Percentiles rank a stretch among this genome's conserved stretches.
phyloP scores from a whole-genome alignment of 2,797 vertebrate species.

The Perodicticus potto region DNA sequence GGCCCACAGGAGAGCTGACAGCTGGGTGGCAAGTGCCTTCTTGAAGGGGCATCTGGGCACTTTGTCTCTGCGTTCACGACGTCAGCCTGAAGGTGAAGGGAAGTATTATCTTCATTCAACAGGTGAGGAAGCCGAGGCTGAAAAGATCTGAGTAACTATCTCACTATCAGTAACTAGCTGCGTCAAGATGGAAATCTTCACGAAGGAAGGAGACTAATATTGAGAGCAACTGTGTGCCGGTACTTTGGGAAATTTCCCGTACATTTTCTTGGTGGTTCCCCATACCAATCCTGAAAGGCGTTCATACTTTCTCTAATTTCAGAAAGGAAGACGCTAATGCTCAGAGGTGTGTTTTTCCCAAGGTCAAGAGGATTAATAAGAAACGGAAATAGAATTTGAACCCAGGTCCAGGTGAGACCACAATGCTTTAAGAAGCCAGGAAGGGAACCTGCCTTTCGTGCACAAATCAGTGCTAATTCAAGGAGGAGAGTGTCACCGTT shows the following conservation, averaged over 20 bases:
- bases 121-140: neutral
- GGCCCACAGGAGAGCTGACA: neutral
- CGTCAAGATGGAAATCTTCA: neutral
- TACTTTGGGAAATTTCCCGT: neutral
- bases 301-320: neutral
- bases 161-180: neutral
- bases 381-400: constrained; percentile 30
- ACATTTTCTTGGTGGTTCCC: neutral
- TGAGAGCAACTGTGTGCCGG: neutral
- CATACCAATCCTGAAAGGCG: neutral
- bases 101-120: neutral
- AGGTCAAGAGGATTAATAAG: neutral
- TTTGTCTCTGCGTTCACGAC: neutral
- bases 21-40: neutral
- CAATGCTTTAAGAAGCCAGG: neutral
- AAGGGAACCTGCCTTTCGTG: neutral
- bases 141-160: neutral
- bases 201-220: neutral
- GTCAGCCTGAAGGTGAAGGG: neutral
- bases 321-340: neutral
- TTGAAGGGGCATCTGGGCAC: neutral
- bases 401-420: neutral
- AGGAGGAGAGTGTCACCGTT: neutral
- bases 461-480: neutral
- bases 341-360: neutral